Conservation (phyloP, 2,888 invertebrate species). For the Trachelus stipa region DNA sequence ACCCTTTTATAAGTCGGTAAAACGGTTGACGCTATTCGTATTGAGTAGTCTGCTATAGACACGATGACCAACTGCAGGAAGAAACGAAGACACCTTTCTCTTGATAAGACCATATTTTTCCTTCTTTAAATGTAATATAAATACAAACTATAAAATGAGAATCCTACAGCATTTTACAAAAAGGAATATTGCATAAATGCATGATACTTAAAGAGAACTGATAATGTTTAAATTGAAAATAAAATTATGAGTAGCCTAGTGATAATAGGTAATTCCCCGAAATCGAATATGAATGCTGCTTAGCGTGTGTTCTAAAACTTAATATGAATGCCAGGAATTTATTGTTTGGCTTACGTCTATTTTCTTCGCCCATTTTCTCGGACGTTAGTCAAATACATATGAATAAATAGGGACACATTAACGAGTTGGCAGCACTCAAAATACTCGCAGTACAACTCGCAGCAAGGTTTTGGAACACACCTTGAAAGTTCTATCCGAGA, state of each 20-base stretch:
- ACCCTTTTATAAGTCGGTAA: neutral
- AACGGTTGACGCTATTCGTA: neutral
- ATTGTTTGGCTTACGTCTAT: too few relatives aligned
- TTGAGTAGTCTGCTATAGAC: neutral
- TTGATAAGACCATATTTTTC: neutral
- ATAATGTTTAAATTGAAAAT: neutral
- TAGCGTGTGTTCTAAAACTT: too few relatives aligned
- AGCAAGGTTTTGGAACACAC: too few relatives aligned
- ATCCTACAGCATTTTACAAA: neutral
- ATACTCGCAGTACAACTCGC: too few relatives aligned
- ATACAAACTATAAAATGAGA: too few relatives aligned
- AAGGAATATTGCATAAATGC: neutral
- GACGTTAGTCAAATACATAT: too few relatives aligned
- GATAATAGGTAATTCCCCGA: neutral
- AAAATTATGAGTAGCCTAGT: neutral
- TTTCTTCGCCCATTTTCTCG: too few relatives aligned
- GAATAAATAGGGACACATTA: too few relatives aligned
- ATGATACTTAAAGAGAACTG: neutral
- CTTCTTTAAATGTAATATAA: neutral
- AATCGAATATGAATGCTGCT: neutral
- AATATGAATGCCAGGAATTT: too few relatives aligned
- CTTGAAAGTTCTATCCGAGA: too few relatives aligned
- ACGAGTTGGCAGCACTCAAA: too few relatives aligned
- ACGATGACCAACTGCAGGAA: neutral
- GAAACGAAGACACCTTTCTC: neutral